Evolutionary conservation across 2,888 invertebrate genomes (phyloP).

Genomic region (Dryadula phaetusa): DNA sequence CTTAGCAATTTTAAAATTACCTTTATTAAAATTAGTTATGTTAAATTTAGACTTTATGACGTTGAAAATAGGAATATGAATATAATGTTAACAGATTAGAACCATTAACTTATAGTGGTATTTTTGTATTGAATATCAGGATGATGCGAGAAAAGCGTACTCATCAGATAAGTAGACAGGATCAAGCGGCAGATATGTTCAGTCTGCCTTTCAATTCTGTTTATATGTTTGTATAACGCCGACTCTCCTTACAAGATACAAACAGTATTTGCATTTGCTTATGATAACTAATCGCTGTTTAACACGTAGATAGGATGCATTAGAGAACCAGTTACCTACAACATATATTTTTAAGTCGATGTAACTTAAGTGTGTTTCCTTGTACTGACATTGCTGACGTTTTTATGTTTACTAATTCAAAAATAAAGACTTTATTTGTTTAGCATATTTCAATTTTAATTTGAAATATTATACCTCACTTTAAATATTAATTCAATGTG

Average conservation of each 20-base stretch:
- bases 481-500: too few relatives aligned
- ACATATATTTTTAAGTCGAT: not conserved
- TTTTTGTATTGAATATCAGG: constrained; percentile 26
- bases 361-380: not conserved
- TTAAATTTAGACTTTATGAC: constrained; percentile 20
- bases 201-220: constrained; percentile 36
- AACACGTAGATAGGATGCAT: constrained; percentile 6
- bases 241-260: constrained; percentile 25
- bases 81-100: not conserved
- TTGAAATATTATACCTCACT: not conserved
- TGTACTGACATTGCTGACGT: not conserved
- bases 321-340: not conserved
- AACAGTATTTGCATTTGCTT: constrained; percentile 24
- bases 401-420: not conserved
- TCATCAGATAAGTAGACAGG: constrained; percentile 39
- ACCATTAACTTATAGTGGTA: constrained; percentile 12
- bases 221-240: constrained; percentile 31
- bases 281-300: constrained; percentile 13
- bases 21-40: not conserved
- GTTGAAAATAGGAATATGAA: not conserved
- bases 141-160: constrained; percentile 40
- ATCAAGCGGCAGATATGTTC: constrained; percentile 33
- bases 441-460: not conserved
- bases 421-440: not conserved
- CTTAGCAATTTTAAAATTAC: constrained; percentile 18